Percentiles rank a stretch among this genome's conserved stretches.
These are phyloP conservation scores for Patella ulyssiponensis DNA, from an alignment of 2,888 invertebrate species.

Conservation along the genomic window DNA sequence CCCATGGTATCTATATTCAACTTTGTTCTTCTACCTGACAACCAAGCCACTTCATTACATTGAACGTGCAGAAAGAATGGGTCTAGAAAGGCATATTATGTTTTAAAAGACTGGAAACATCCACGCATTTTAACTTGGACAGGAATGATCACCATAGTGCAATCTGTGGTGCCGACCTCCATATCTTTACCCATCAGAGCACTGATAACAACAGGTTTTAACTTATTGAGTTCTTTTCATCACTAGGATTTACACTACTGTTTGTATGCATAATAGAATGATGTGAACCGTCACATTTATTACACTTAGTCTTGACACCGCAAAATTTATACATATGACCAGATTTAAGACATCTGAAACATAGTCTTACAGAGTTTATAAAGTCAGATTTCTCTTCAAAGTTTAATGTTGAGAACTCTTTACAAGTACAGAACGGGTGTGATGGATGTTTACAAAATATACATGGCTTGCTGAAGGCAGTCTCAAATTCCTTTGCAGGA, in stretches of 20 bases:
- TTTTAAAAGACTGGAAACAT: not conserved
- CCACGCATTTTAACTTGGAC: constrained; percentile 15
- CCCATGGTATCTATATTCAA: constrained; percentile 24
- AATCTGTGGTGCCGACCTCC: not conserved
- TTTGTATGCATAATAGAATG: not conserved
- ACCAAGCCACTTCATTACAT: not conserved
- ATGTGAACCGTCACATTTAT: constrained; percentile 3
- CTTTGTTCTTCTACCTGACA: constrained; percentile 12
- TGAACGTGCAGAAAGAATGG: constrained; percentile 18
- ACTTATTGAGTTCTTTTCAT: not conserved
- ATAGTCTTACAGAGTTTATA: not conserved
- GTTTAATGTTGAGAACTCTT: not conserved
- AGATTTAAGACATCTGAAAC: constrained; percentile 6
- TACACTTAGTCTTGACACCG: not conserved
- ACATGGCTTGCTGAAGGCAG: not conserved
- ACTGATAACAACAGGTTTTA: no score
- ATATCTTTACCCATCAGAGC: no score
- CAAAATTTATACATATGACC: constrained; percentile 12
- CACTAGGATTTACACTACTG: not conserved
- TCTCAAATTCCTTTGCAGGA: not conserved
- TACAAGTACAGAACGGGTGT: not conserved
- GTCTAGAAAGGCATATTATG: constrained; percentile 30
- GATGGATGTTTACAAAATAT: not conserved
- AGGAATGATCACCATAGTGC: constrained; percentile 27
- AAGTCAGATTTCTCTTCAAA: no score